Evolutionary conservation across 2,113 vertebrate genomes (phyloP).

Genomic region (Toxotes chatareus): DNA sequence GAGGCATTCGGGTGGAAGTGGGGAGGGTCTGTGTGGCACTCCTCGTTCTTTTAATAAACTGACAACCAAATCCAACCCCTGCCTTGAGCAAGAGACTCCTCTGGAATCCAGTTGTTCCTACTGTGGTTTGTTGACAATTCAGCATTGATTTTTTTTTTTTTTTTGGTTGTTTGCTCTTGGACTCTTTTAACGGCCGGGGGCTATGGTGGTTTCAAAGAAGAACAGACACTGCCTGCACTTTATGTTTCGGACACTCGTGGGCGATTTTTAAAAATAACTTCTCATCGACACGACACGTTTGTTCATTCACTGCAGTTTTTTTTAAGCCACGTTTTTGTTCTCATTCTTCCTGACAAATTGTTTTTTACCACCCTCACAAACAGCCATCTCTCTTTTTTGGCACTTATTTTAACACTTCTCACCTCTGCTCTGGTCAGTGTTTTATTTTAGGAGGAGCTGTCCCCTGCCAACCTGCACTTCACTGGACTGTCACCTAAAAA

Average conservation of each 20-base stretch:
- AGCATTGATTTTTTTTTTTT: constrained; percentile 57
- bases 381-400: constrained; percentile 4
- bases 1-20: constrained; percentile 36
- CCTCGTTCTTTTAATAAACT: constrained; percentile 55
- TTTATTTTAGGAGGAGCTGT: constrained; percentile 52
- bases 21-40: constrained; percentile 1
- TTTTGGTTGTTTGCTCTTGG: constrained; percentile 65
- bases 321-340: not conserved
- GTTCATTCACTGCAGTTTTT: constrained; percentile 35
- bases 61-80: constrained; percentile 76
- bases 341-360: not conserved
- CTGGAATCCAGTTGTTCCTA: constrained; percentile 65
- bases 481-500: constrained; percentile 43
- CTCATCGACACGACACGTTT: constrained; percentile 59
- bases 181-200: constrained; percentile 59
- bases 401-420: constrained; percentile 55
- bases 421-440: constrained; percentile 47
- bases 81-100: constrained; percentile 77
- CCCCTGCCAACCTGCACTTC: constrained; percentile 56
- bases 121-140: constrained; percentile 71
- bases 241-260: constrained; percentile 84
- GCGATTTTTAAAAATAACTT: constrained; percentile 71
- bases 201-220: constrained; percentile 71
- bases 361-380: constrained; percentile 24
- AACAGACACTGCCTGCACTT: constrained; percentile 88